A percentile compares a stretch with the other conserved stretches of the same genome.
These are phyloP conservation scores for Hemithea aestivaria DNA, from an alignment of 2,888 invertebrate species.

Conservation along the genomic window DNA sequence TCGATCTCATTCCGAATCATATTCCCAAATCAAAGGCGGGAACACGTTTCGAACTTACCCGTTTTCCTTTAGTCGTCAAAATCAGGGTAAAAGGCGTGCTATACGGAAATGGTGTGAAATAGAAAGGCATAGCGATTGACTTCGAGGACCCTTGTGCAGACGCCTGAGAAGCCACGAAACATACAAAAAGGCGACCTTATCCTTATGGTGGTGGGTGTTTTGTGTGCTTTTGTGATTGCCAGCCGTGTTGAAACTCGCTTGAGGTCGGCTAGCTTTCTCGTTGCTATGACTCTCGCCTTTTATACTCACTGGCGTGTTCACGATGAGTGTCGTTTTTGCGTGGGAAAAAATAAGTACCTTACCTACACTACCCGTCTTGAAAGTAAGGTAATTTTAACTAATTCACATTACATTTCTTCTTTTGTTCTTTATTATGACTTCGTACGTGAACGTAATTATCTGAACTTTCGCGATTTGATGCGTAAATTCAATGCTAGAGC, in stretches of 20 bases:
- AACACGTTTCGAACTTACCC: constrained; percentile 25
- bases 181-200: constrained; percentile 32
- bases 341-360: neutral
- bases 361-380: constrained; percentile 8
- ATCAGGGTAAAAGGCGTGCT: constrained; percentile 38
- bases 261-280: constrained; percentile 5
- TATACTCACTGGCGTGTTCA: constrained; percentile 6
- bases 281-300: constrained; percentile 1
- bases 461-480: too few relatives aligned
- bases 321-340: constrained; percentile 3
- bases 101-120: constrained; percentile 31
- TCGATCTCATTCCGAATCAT: constrained; percentile 20
- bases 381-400: too few relatives aligned
- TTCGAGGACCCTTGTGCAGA: constrained; percentile 36
- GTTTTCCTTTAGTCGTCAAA: constrained; percentile 29
- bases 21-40: constrained; percentile 27
- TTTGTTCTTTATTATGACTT: too few relatives aligned
- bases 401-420: too few relatives aligned
- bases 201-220: constrained; percentile 26
- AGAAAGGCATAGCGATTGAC: constrained; percentile 33
- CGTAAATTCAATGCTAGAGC: too few relatives aligned
- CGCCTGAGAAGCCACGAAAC: constrained; percentile 33
- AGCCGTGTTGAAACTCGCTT: constrained; percentile 2
- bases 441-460: too few relatives aligned
- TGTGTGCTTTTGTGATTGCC: constrained; percentile 21